Base-by-base conservation (phyloP, 2,113 vertebrate genomes). In the Aythya baeri region DNA sequence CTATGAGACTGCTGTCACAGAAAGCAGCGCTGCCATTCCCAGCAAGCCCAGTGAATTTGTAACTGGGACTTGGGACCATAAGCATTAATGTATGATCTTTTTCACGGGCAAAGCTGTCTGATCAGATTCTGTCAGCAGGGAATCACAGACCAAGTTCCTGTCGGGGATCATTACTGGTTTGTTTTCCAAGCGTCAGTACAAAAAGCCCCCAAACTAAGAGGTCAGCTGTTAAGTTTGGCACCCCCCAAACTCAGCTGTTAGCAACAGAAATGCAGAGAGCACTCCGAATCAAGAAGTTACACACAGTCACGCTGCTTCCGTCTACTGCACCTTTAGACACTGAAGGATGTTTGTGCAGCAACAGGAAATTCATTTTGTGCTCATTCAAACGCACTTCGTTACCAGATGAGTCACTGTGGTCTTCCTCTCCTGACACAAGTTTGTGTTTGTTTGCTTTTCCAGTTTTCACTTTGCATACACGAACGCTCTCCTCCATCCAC, bases 281-380 rank as follows among this genome's bases (percentile, higher is more conserved):
- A 58, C 44, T 36, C 18, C 54, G 65, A 80, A 13, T 13, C 11
- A 29, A 54, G 10, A 21, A 16, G 9, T 16, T 49, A 1, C 9
- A 2, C 7, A 11, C 3, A 3, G 57, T 50, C 9, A 26, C 16
- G 16, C 29, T 0, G 0, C 76, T 92, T 44, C 73, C 0, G 0
- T n/a, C 32, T 22, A 0, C 7, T 6, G 16, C 65, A 29, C 52
- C 79, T 81, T 52, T 13, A 4, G 4, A 49, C 68, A 4, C 22
- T 11, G 84, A 43, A 36, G 8, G 17, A 31, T 3, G 21, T 76
- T 34, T 9, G 36, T 15, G 80, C 73, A 31, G 74, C 38, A 27
- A 2, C 66, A 76, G 77, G 70, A 66, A 90, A 46, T 5, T 46
- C 29, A 1, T 52, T 75, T 5, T 57, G 73, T 32, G 80, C 74